Conservation (phyloP, 2,888 invertebrate species). For the Julus scandinavius region DNA sequence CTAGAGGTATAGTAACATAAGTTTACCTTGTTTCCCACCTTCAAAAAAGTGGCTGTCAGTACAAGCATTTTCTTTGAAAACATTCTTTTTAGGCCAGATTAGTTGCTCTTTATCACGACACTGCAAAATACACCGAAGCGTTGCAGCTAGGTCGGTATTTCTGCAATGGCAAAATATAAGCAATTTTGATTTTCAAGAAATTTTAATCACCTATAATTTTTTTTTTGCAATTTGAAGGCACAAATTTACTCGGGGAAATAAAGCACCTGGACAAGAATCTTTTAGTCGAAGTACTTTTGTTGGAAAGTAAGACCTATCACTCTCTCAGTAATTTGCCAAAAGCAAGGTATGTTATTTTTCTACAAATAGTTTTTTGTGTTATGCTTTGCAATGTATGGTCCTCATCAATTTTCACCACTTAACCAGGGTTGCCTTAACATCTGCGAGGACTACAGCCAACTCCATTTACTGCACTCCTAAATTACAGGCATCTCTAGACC, state of each 20-base stretch:
- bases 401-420: background rate
- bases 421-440: slow-evolving; percentile 89
- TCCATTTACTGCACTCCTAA: slow-evolving; percentile 99
- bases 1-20: slow-evolving; percentile 73
- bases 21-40: background rate
- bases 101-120: slow-evolving; percentile 94
- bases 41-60: background rate
- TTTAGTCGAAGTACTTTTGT: slow-evolving; percentile 95
- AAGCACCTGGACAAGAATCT: slow-evolving; percentile 99
- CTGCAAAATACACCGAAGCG: slow-evolving; percentile 88
- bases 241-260: slow-evolving; percentile 89
- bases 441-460: slow-evolving; percentile 99
- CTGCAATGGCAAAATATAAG: background rate
- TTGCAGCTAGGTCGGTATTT: slow-evolving; percentile 74
- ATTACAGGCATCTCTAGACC: slow-evolving; percentile 96
- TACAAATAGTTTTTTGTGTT: background rate
- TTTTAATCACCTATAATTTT: background rate
- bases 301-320: slow-evolving; percentile 99
- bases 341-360: slow-evolving; percentile 69
- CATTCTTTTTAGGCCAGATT: slow-evolving; percentile 76
- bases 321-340: slow-evolving; percentile 96
- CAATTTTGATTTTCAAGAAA: background rate
- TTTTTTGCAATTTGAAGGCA: slow-evolving; percentile 65
- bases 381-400: background rate
- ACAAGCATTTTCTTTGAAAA: background rate